phyloP scores from a whole-genome alignment of 1,140 invertebrate species.

The Latrodectus geometricus region DNA sequence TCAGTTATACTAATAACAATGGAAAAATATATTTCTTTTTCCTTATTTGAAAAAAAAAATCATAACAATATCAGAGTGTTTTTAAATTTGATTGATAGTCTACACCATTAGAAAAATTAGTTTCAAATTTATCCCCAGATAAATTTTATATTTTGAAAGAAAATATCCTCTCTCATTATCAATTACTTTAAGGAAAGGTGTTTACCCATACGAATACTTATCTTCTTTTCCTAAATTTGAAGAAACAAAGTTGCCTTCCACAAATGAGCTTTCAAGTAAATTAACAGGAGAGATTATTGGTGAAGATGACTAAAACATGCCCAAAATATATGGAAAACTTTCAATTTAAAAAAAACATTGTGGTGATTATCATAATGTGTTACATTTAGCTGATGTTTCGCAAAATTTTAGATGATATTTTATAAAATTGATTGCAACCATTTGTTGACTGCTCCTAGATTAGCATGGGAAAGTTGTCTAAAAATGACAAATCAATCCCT shows the following conservation, averaged over 20 bases:
- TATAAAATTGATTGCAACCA: too few species aligned
- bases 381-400: not conserved
- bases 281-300: not conserved
- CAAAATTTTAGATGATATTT: not conserved
- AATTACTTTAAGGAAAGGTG: too few species aligned
- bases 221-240: too few species aligned
- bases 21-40: not conserved
- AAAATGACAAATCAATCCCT: too few species aligned
- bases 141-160: too few species aligned
- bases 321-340: not conserved
- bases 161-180: too few species aligned
- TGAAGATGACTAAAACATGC: not conserved
- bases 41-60: not conserved
- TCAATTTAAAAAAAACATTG: not conserved
- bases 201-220: too few species aligned
- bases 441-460: too few species aligned
- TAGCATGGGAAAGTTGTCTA: too few species aligned
- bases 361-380: not conserved
- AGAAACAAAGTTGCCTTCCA: not conserved
- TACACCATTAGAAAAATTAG: not conserved
- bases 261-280: not conserved
- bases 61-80: too few species aligned
- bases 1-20: not conserved
- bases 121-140: not conserved
- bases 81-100: not conserved